phyloP scores from a whole-genome alignment of 2,797 vertebrate species.

The Channallabes apus region DNA sequence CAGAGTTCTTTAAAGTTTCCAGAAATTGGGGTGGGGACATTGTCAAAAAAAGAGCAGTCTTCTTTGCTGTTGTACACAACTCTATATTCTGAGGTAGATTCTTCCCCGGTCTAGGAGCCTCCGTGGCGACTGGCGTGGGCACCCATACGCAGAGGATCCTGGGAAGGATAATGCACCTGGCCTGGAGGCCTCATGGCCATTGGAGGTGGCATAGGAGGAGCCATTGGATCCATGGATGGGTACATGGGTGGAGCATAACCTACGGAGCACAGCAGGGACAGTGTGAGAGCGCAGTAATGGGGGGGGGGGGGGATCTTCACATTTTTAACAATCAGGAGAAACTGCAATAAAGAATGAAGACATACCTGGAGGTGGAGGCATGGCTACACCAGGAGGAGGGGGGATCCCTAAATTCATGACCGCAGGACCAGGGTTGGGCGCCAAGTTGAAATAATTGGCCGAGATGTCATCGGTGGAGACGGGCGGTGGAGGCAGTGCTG shows the following conservation, averaged over 20 bases:
- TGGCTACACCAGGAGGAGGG: constrained; percentile 89
- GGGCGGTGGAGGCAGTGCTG: constrained; percentile 92
- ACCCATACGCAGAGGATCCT: constrained; percentile 98
- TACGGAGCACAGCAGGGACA: constrained; percentile 55
- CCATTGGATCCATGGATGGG: constrained; percentile 89
- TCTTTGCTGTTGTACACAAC: background rate
- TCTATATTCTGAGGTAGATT: constrained; percentile 39
- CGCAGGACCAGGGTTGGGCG: constrained; percentile 84
- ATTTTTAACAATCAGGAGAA: background rate
- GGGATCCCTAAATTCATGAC: constrained; percentile 93
- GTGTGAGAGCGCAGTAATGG: background rate
- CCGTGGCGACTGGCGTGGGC: constrained; percentile 87
- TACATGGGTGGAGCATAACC: constrained; percentile 91
- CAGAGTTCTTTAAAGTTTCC: constrained; percentile 37
- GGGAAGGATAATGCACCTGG: constrained; percentile 97
- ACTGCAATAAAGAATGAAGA: background rate
- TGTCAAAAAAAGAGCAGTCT: constrained; percentile 1
- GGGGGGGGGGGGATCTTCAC: background rate
- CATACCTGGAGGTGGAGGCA: constrained; percentile 91
- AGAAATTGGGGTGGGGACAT: background rate
- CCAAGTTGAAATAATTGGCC: constrained; percentile 97
- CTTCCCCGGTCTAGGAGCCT: constrained; percentile 67
- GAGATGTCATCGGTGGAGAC: constrained; percentile 88
- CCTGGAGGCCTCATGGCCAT: constrained; percentile 94
- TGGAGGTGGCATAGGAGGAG: constrained; percentile 84